These are phyloP conservation scores for Bombyx huttoni DNA, from an alignment of 2,888 invertebrate genomes.

Conservation along the genomic window DNA sequence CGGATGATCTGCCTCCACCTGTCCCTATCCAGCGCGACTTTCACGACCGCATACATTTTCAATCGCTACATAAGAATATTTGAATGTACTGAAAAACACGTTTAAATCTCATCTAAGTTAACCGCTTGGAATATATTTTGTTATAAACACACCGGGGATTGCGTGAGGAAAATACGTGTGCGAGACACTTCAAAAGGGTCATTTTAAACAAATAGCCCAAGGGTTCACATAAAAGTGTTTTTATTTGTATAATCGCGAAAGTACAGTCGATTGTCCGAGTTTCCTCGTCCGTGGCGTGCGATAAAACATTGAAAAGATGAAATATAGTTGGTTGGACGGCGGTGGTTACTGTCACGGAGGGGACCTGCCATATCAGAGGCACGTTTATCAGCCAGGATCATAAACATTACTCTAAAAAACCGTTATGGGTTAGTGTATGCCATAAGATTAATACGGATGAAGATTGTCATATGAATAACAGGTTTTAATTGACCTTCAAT, in stretches of 20 bases:
- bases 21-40: no score
- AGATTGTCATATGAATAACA: no score
- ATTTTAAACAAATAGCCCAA: not conserved
- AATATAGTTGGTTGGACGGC: conserved; percentile 37
- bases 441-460: no score
- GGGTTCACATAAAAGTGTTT: conserved; percentile 9
- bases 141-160: not conserved
- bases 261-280: conserved; percentile 40
- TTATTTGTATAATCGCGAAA: conserved; percentile 30
- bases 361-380: conserved; percentile 8
- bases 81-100: not conserved
- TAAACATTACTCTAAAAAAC: not conserved
- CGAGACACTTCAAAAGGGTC: not conserved
- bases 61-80: not conserved
- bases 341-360: conserved; percentile 29
- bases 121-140: not conserved
- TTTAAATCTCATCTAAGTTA: not conserved
- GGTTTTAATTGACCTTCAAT: no score
- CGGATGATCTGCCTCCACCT: no score
- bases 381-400: not conserved
- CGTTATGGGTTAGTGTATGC: no score
- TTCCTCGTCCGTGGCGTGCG: conserved; percentile 38
- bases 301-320: conserved; percentile 60
- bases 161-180: not conserved
- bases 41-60: no score